Percentiles rank a stretch among this genome's conserved stretches.
phyloP scores from a whole-genome alignment of 2,113 vertebrate species.

The Zapus hudsonius region DNA sequence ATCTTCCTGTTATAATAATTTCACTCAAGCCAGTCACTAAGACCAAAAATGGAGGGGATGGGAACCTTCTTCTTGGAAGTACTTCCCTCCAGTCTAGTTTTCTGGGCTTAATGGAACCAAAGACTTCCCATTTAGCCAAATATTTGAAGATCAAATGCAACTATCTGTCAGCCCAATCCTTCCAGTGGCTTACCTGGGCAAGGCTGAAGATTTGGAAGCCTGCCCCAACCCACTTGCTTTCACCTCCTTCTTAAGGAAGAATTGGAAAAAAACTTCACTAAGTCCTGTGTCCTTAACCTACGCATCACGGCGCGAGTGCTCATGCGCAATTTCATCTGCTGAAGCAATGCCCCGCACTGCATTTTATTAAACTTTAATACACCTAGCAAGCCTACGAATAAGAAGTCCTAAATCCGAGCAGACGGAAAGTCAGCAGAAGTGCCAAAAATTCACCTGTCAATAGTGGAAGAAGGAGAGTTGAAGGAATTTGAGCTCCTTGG shows the following conservation, averaged over 20 bases:
- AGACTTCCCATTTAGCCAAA: background rate
- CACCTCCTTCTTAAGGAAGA: constrained; percentile 6
- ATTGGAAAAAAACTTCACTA: background rate
- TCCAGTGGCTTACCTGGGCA: background rate
- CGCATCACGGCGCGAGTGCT: background rate
- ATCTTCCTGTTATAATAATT: background rate
- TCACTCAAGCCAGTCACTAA: background rate
- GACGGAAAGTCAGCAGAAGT: background rate
- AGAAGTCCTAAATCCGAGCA: background rate
- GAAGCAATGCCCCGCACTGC: background rate
- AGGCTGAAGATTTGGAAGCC: background rate
- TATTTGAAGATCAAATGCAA: background rate
- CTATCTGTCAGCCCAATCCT: background rate
- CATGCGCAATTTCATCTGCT: background rate
- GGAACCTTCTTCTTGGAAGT: background rate
- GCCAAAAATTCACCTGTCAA: background rate
- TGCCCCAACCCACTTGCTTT: background rate
- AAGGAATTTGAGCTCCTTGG: background rate
- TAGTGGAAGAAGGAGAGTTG: background rate
- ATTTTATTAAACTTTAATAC: constrained; percentile 19
- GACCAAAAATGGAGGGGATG: constrained; percentile 21
- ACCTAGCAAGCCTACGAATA: background rate
- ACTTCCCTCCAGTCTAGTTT: constrained; percentile 7
- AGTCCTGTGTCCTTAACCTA: background rate
- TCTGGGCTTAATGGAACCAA: background rate